Evolutionary conservation across 1,140 invertebrate genomes (phyloP), one percentile per base, ranked within the genome.

Genomic region (Macrobrachium nipponense): DNA sequence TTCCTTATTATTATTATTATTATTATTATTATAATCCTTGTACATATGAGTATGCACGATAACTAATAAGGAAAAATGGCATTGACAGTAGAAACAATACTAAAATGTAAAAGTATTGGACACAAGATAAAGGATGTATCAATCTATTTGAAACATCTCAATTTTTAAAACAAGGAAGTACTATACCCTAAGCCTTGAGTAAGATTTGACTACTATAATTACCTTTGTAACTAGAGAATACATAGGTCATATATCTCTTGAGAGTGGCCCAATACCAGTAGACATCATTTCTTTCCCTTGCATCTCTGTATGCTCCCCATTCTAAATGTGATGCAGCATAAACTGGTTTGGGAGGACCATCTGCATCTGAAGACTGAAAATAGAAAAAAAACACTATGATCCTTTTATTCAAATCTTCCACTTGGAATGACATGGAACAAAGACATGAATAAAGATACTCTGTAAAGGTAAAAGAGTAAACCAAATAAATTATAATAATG

Each of bases 211-310:
- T 51, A 51, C 7, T 51, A 51, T 51, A 51, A 59, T 66, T 80
- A 85, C 88, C 88, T 78, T 95, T 95, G 88, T 95, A 94, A 0
- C 94, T 94, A 90, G 94, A 95, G 82, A 95, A 94, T 68, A 96
- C 91, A 89, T 94, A 95, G 18, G 95, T 93, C 72, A 93, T 93
- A 89, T 95, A 94, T 68, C 94, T 94, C 91, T 94, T 94, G 0
- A 97, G 90, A 5, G 93, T 91, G 44, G 96, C 96, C 92, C 95
- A 95, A 89, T 97, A 95, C 97, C 97, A 98, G 91, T 97, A 98
- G 90, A 95, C 95, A 83, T 96, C 94, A 87, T 78, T 86, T 64
- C 79, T 64, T 20, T 66, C 93, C 80, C 95, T 91, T 5, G 95
- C 95, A 92, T 98, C 96, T 90, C 95, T 92, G 90, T 96, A 96